Evolutionary conservation across 2,113 vertebrate species (phyloP).

Genomic region (Prolemur simus): DNA sequence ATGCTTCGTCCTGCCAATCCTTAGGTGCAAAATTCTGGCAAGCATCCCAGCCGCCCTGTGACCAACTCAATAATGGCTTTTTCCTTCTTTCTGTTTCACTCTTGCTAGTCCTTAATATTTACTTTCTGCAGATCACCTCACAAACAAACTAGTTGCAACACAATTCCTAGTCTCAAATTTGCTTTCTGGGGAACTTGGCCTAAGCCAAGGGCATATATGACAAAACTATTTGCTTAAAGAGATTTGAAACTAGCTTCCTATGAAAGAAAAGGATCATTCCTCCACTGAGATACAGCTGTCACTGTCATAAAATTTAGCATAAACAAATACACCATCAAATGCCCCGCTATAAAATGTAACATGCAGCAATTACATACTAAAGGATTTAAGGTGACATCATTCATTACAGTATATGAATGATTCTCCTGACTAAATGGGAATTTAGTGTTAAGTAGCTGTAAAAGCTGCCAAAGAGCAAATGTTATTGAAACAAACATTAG

Average conservation of each 20-base stretch:
- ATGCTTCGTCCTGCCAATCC: background rate
- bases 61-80: background rate
- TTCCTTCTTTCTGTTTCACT: background rate
- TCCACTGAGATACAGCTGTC: slow-evolving; percentile 18
- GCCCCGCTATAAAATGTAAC: slow-evolving; percentile 8
- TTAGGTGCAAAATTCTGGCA: background rate
- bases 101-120: background rate
- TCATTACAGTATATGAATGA: background rate
- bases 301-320: slow-evolving; percentile 40
- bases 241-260: background rate
- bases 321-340: slow-evolving; percentile 42
- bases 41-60: background rate
- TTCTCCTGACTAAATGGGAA: slow-evolving; percentile 1
- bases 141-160: background rate
- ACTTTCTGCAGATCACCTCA: background rate
- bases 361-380: slow-evolving; percentile 26
- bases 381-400: slow-evolving; percentile 36
- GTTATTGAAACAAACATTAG: slow-evolving; percentile 32
- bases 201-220: background rate
- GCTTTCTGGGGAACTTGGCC: background rate
- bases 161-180: background rate
- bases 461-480: slow-evolving; percentile 29
- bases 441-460: slow-evolving; percentile 25
- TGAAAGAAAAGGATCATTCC: background rate
- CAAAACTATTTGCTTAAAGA: background rate